These are phyloP conservation scores for Cynaeus angustus DNA, from an alignment of 2,888 invertebrate species.

Conservation along the genomic window DNA sequence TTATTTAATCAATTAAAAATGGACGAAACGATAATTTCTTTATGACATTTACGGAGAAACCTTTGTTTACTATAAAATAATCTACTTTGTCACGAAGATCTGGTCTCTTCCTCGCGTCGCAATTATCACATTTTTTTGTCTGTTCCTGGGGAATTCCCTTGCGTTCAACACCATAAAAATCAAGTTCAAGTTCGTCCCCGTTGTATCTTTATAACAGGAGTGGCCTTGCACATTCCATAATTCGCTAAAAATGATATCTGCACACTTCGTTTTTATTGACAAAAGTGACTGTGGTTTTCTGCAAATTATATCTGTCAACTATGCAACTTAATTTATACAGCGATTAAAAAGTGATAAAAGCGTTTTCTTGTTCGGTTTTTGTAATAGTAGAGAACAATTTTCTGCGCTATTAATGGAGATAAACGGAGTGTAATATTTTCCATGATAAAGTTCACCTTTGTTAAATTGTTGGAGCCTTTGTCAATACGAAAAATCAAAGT, in stretches of 20 bases:
- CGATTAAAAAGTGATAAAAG: conserved; percentile 22
- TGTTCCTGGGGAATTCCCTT: background rate
- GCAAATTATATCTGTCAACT: no score
- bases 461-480: no score
- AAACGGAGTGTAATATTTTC: background rate
- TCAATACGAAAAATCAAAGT: no score
- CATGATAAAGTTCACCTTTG: background rate
- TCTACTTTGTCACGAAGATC: no score
- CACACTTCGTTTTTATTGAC: background rate
- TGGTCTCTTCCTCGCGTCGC: no score
- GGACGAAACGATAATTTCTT: no score
- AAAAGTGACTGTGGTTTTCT: background rate
- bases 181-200: background rate
- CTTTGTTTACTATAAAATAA: background rate
- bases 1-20: background rate
- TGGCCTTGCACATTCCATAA: background rate
- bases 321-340: background rate
- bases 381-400: background rate
- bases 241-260: background rate
- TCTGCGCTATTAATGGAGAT: background rate
- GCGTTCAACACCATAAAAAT: background rate
- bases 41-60: no score
- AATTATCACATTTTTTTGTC: no score
- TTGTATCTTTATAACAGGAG: background rate
- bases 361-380: conserved; percentile 8